phyloP scores from a whole-genome alignment of 2,113 vertebrate species.

The Cricetomys ansorgei region DNA sequence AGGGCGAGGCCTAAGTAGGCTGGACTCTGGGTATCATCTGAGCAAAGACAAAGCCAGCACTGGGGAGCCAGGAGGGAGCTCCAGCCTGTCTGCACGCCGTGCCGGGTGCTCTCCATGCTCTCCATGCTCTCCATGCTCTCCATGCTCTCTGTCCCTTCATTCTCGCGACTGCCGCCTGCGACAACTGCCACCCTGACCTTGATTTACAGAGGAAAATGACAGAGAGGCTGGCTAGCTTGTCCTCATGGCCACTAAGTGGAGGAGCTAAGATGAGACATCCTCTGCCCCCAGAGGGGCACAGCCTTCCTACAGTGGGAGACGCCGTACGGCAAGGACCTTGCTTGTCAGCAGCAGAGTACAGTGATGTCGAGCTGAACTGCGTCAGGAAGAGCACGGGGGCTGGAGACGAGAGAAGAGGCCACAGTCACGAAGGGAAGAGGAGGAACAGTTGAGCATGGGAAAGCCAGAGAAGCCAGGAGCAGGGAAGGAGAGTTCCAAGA shows the following conservation, averaged over 20 bases:
- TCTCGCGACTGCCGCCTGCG: background rate
- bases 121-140: background rate
- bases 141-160: background rate
- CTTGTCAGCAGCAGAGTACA: background rate
- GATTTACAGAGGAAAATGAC: background rate
- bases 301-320: background rate
- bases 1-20: background rate
- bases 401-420: background rate
- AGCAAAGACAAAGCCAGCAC: background rate
- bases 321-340: background rate
- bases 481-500: background rate
- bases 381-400: background rate
- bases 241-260: background rate
- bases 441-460: background rate
- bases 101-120: background rate
- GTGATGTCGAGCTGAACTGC: background rate
- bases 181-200: background rate
- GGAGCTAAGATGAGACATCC: background rate
- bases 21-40: background rate
- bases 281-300: background rate
- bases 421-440: background rate
- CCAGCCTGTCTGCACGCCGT: background rate
- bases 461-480: background rate
- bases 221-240: background rate
- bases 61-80: background rate